Evolutionary conservation across 2,797 vertebrate genomes (phyloP), one percentile per base, ranked within the genome.

Genomic region (Gallinago solitaria): DNA sequence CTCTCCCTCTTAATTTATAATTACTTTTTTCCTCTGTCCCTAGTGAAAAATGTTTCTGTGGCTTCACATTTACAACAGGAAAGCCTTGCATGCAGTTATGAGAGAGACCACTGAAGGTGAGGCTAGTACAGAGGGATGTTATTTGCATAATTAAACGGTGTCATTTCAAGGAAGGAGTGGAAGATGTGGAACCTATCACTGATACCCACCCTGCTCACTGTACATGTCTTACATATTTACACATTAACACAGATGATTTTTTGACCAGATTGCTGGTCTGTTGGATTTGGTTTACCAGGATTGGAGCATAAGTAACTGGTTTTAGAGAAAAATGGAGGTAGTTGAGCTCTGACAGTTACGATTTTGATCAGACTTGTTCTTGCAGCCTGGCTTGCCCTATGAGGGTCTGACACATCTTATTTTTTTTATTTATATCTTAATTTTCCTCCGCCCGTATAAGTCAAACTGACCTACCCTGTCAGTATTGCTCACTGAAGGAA

Each of bases 401-500:
- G 33, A 94, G 87, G 47, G 20, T 83, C 68, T 74, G 65, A 57
- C 70, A 75, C 5, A 9, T 81, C 87, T 75, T 68, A 37, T 91
- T 91, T 78, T 81, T 4, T 81, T 83, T 61, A 78, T 95, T 96
- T 95, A 71, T 95, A 87, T 81, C 39, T 48, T 88, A 32, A 17
- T 83, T 94, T 96, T 96, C 48, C 37, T 96, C 89, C 19, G 76
- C 74, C 73, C 43, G 10, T 5, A 1, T 65, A 76, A 50, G 15
- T 84, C 41, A n/a, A 75, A 87, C 60, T 81, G 84, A 73, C 82
- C 81, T 96, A 64, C 45, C 57, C 69, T 75, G 65, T 75, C 75
- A 56, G 59, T 81, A 90, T 64, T 92, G 53, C 78, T 94, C 75
- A 47, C 77, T 60, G 32, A 67, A 96, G 82, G 97, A 97, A 96